Percentiles rank a stretch among this genome's conserved stretches.
Evolutionary conservation across 2,888 invertebrate species (phyloP).

Genomic region (Mystacides longicornis): DNA sequence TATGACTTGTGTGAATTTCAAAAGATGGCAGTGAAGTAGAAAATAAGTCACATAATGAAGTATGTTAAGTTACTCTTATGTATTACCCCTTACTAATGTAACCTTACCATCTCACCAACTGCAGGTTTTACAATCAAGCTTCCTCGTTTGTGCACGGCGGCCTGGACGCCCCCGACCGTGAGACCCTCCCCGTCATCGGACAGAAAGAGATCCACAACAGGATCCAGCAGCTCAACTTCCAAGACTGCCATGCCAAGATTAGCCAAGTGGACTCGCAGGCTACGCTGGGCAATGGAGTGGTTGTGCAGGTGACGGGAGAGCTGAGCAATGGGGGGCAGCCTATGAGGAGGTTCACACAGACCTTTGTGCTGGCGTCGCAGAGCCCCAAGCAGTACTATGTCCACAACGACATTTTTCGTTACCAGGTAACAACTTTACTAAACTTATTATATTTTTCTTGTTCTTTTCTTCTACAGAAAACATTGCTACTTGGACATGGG

Average conservation of each 20-base stretch:
- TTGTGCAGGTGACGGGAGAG: constrained; percentile 96
- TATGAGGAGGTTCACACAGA: constrained; percentile 97
- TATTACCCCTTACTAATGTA: too few species aligned
- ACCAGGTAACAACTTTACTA: too few species aligned
- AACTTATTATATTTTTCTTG: not conserved
- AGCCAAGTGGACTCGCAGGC: constrained; percentile 94
- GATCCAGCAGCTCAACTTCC: constrained; percentile 90
- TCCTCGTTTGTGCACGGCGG: constrained; percentile 96
- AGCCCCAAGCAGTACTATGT: constrained; percentile 98
- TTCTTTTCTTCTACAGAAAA: too few species aligned
- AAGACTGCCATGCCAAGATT: constrained; percentile 96
- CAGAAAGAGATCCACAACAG: constrained; percentile 94
- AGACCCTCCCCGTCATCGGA: constrained; percentile 77
- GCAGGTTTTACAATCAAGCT: constrained; percentile 90
- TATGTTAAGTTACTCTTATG: too few species aligned
- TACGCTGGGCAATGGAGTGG: constrained; percentile 88
- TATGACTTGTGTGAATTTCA: too few species aligned
- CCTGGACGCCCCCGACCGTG: constrained; percentile 73
- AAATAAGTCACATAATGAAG: too few species aligned
- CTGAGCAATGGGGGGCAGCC: constrained; percentile 93
- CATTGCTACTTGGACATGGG: too few species aligned
- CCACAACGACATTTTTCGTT: constrained; percentile 97
- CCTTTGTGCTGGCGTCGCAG: constrained; percentile 92
- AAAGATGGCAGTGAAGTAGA: too few species aligned
- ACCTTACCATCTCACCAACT: too few species aligned